A percentile compares a stretch with the other conserved stretches of the same genome.
phyloP scores from a whole-genome alignment of 2,113 vertebrate species.

The Strix aluco region DNA sequence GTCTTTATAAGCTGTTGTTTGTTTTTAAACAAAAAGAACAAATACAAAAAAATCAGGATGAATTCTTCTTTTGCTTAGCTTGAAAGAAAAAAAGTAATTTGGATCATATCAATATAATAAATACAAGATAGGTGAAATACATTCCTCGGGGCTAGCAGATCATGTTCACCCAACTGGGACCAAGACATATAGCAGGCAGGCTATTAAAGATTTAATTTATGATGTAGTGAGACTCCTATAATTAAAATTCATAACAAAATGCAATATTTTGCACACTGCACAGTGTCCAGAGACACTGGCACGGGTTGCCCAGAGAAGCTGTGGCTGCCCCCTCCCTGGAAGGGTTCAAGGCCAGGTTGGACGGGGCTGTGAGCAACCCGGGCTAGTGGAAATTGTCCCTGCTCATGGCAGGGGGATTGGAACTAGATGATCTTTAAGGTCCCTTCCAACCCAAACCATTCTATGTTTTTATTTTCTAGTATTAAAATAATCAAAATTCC shows the following conservation, averaged over 20 bases:
- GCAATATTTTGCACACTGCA: neutral
- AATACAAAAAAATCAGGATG: neutral
- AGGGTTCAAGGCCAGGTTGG: too few relatives aligned
- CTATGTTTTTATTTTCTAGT: neutral
- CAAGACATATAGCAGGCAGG: neutral
- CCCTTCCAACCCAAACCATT: too few relatives aligned
- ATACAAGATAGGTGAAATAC: neutral
- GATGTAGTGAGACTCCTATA: neutral
- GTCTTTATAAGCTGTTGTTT: neutral
- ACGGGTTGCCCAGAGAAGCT: too few relatives aligned
- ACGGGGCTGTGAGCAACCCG: too few relatives aligned
- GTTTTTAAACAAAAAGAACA: neutral
- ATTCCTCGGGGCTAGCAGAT: neutral
- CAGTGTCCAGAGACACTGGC: too few relatives aligned
- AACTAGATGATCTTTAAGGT: too few relatives aligned
- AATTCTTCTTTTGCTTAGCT: neutral
- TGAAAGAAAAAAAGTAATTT: neutral
- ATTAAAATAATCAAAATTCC: neutral
- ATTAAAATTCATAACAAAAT: neutral
- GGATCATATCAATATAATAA: neutral
- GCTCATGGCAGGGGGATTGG: too few relatives aligned
- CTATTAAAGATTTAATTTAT: neutral
- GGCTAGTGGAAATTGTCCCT: too few relatives aligned
- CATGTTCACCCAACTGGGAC: neutral
- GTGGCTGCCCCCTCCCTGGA: too few relatives aligned